Base-by-base conservation (phyloP, 2,888 invertebrate species). In the Adineta ricciae region DNA sequence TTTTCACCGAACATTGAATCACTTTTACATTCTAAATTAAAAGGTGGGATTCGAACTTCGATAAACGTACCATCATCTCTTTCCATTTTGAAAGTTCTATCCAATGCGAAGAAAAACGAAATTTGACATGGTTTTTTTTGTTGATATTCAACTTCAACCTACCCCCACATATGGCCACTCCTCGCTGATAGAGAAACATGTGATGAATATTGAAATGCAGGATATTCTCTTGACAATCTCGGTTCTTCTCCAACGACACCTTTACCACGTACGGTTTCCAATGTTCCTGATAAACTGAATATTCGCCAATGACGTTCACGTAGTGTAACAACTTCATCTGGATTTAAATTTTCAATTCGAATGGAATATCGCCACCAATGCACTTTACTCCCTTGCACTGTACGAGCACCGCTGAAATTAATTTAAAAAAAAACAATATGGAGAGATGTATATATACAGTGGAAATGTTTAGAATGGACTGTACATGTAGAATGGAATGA, bases 261-360 rank as follows among this genome's bases (percentile, higher is more conserved):
- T 88, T 97, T 93, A 0, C 97, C 97, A 87, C 96, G 93, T 2
- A 92, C 91, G 0, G 96, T 97, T 92, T 97, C 97, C 88, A 97
- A 91, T 24, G 97, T 96, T n/a, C 92, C 92, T 52, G 91, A 90
- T 86, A 97, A 92, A 56, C 96, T 96, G 91, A 97, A 97, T 90
- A 98, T 97, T 88, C 97, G 93, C 97, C 97, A 97, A 91, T 97
- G 96, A n/a, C 98, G 92, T 92, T 98, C 97, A 86, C 97, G 93
- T 83, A 99, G 91, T 90, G 97, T 97, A 4, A 98, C 90, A 84
- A 95, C 94, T 85, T 94, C 92, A 56, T 94, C 93, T 1, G 96
- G 95, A 36, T 84, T 84, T 85, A 97, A 92, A 91, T 99, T 98
- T 92, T 98, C 97, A 87, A 99, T 92, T 36, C 98, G 93, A 89